phyloP scores from a whole-genome alignment of 2,113 vertebrate species.

The Columba janthina region DNA sequence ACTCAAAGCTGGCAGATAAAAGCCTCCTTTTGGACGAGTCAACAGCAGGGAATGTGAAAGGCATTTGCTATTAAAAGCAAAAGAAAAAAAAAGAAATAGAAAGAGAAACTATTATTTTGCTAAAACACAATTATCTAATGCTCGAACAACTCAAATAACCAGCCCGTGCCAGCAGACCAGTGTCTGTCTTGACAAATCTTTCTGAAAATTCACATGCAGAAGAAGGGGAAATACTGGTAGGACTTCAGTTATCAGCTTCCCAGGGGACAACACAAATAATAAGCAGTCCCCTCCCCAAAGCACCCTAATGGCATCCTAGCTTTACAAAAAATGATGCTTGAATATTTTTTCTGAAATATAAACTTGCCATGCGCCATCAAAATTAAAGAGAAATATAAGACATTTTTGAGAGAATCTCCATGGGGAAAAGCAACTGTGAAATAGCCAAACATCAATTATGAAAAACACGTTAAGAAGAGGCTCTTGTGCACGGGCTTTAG shows the following conservation, averaged over 20 bases:
- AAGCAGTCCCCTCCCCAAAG: not conserved
- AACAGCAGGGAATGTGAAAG: not conserved
- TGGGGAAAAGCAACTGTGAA: slow-evolving; percentile 21
- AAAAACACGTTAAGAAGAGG: slow-evolving; percentile 44
- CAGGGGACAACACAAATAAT: slow-evolving; percentile 4
- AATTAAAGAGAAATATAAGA: slow-evolving; percentile 43
- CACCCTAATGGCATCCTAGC: not conserved
- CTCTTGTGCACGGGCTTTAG: not conserved
- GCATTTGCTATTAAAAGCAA: not conserved
- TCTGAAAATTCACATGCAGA: not conserved
- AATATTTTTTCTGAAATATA: slow-evolving; percentile 30
- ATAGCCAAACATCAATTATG: slow-evolving; percentile 51
- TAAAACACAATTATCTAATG: not conserved
- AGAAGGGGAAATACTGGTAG: not conserved
- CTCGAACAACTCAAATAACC: not conserved
- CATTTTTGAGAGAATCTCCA: slow-evolving; percentile 52
- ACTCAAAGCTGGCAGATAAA: not conserved
- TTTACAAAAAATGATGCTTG: slow-evolving; percentile 1
- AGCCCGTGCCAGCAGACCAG: not conserved
- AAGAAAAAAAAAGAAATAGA: not conserved
- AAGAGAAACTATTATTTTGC: not conserved
- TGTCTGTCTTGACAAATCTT: not conserved
- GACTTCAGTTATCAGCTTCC: slow-evolving; percentile 1
- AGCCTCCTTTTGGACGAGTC: not conserved
- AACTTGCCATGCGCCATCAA: not conserved